Conservation (phyloP, 2,113 vertebrate species). For the Willisornis vidua region DNA sequence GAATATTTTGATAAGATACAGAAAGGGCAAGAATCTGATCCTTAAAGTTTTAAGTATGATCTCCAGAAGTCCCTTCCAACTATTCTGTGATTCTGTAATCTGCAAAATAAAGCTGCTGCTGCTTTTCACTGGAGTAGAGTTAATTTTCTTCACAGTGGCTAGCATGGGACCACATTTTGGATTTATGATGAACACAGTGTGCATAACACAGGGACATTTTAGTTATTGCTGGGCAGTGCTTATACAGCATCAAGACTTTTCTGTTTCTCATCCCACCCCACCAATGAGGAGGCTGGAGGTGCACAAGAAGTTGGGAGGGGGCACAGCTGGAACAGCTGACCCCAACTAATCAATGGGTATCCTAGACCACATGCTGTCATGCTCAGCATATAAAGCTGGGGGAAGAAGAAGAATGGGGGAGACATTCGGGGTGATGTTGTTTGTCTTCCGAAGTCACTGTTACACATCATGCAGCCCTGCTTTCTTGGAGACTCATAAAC, state of each 20-base stretch:
- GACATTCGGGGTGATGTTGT: accelerated
- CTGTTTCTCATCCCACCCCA: not conserved
- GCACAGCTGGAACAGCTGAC: not conserved
- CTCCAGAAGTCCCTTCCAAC: not conserved
- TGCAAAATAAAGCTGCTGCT: not conserved
- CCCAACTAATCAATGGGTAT: not conserved
- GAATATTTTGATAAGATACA: not conserved
- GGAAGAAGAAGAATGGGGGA: not conserved
- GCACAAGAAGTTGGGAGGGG: not conserved
- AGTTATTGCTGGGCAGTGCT: not conserved
- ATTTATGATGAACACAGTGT: not conserved
- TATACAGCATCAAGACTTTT: not conserved
- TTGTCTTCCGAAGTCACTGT: not conserved
- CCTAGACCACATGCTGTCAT: too few species aligned
- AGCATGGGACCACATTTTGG: not conserved
- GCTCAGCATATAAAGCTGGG: not conserved
- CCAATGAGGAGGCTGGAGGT: not conserved
- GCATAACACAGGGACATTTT: not conserved
- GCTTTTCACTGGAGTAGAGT: not conserved
- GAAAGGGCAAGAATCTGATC: not conserved
- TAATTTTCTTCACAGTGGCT: not conserved
- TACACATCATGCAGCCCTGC: accelerated
- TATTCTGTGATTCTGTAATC: not conserved
- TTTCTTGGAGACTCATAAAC: not conserved
- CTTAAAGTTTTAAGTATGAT: not conserved